A percentile compares a stretch with the other conserved stretches of the same genome.
Conservation (phyloP, 2,113 vertebrate genomes). For the Ptychochromis oligacanthus region DNA sequence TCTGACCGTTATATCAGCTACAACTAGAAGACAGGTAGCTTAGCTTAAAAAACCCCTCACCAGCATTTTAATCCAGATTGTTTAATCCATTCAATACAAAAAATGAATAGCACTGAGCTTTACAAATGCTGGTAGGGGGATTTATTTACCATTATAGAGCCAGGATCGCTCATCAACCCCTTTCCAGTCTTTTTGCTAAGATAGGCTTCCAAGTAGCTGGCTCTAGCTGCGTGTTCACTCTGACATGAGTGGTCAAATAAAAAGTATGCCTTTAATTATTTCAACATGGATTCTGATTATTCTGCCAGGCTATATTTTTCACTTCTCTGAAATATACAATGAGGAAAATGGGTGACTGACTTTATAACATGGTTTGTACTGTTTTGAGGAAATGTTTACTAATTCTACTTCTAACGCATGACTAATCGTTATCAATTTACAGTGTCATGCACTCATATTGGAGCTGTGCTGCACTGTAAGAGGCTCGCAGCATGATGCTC, state of each 20-base stretch:
- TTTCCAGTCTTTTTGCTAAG: background rate
- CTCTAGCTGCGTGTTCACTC: background rate
- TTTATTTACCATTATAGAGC: background rate
- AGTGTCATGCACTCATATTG: background rate
- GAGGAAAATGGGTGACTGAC: background rate
- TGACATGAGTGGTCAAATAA: background rate
- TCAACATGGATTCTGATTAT: background rate
- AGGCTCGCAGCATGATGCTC: constrained; percentile 24
- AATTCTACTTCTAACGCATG: constrained; percentile 4
- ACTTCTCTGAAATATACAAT: background rate
- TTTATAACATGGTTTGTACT: background rate
- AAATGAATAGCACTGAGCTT: background rate
- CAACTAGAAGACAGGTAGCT: background rate
- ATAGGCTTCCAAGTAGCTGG: background rate
- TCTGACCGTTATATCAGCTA: background rate
- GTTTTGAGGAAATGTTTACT: background rate
- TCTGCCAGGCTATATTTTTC: background rate
- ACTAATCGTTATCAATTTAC: constrained; percentile 24
- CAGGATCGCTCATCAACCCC: background rate
- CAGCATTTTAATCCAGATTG: background rate
- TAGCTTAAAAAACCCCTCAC: background rate
- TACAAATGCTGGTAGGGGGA: background rate
- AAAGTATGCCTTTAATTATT: background rate
- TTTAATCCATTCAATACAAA: background rate
- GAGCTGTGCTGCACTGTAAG: background rate